phyloP scores from a whole-genome alignment of 2,113 vertebrate species.

The Pelecanoides urinatrix region DNA sequence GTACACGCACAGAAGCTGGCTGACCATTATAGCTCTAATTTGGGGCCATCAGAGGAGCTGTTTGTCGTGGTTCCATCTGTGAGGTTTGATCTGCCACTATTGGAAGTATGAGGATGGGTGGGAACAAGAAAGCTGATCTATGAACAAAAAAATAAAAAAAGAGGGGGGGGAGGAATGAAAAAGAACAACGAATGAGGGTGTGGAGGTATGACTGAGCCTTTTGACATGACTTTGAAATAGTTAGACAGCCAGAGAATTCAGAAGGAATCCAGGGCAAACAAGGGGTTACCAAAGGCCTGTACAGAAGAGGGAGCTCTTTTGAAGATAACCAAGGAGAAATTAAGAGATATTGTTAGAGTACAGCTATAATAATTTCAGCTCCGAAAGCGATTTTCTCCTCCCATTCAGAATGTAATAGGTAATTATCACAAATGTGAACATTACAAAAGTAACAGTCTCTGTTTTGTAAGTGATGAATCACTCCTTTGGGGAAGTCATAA shows the following conservation, averaged over 20 bases:
- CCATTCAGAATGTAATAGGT: not conserved
- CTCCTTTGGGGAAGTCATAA: conserved; percentile 24
- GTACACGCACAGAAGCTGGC: not conserved
- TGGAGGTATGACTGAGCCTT: conserved; percentile 35
- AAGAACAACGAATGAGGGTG: conserved; percentile 1
- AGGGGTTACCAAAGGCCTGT: not conserved
- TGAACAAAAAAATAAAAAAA: not conserved
- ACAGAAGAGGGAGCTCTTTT: conserved; percentile 48
- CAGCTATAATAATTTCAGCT: not conserved
- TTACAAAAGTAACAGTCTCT: not conserved
- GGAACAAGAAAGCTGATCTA: conserved; percentile 33
- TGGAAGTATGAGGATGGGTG: not conserved
- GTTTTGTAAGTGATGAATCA: conserved; percentile 36
- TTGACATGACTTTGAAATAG: conserved; percentile 20
- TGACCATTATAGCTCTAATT: not conserved
- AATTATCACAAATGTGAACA: not conserved
- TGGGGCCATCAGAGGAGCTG: not conserved
- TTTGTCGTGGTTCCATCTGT: not conserved
- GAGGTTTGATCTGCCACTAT: not conserved
- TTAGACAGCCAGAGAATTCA: conserved; percentile 22
- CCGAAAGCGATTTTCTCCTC: not conserved
- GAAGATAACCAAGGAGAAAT: not conserved
- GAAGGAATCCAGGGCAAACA: not conserved
- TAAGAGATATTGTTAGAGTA: not conserved
- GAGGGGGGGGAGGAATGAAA: not conserved